Percentiles rank a stretch among this genome's conserved stretches.
These are phyloP conservation scores for Oreocharis arfaki DNA, from an alignment of 2,113 vertebrate genomes.

Conservation along the genomic window DNA sequence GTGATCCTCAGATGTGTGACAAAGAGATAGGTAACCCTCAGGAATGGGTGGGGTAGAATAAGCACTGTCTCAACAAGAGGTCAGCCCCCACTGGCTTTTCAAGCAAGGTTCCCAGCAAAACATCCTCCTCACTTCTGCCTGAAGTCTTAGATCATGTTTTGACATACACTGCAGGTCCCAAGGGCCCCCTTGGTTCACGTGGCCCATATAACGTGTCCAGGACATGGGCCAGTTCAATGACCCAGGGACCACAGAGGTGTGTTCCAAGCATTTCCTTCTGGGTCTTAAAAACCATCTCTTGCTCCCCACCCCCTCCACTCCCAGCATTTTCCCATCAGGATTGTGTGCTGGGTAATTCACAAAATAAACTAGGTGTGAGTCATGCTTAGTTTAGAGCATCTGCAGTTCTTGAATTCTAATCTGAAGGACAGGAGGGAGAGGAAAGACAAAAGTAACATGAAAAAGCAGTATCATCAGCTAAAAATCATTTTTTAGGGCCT, in stretches of 20 bases:
- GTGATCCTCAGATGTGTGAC: background rate
- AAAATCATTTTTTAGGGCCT: background rate
- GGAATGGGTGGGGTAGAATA: accelerated
- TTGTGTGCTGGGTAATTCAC: background rate
- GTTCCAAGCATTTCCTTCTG: background rate
- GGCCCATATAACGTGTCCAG: background rate
- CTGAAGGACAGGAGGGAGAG: background rate
- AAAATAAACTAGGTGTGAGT: conserved; percentile 44
- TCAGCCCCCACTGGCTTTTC: background rate
- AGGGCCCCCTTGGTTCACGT: background rate
- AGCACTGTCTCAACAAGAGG: background rate
- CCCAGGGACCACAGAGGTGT: background rate
- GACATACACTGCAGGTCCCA: background rate
- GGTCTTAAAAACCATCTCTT: background rate
- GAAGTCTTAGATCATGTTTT: background rate
- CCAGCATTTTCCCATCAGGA: background rate
- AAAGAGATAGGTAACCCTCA: background rate
- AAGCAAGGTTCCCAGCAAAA: background rate
- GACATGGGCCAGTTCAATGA: background rate
- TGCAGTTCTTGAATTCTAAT: background rate
- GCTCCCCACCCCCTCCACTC: background rate
- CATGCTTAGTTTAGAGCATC: background rate
- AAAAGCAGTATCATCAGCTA: background rate
- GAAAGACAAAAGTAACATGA: background rate
- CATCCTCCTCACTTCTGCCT: background rate